A percentile compares a stretch with the other conserved stretches of the same genome.
These are phyloP conservation scores for Agrotis exclamationis DNA, from an alignment of 2,888 invertebrate species.

Conservation along the genomic window DNA sequence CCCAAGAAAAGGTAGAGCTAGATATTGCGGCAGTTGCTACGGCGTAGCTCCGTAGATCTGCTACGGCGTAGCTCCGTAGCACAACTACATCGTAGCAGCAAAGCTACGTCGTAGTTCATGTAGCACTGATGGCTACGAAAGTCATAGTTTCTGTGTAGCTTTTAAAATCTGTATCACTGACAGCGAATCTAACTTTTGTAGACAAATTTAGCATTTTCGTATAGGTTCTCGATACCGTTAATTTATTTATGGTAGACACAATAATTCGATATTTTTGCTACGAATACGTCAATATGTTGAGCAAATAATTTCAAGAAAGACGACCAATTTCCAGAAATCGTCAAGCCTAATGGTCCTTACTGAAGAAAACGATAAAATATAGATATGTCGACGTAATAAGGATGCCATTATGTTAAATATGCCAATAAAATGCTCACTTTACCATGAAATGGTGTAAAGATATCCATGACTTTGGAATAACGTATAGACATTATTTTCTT, in stretches of 20 bases:
- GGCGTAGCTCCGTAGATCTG: background rate
- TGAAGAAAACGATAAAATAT: slow-evolving; percentile 26
- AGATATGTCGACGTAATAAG: slow-evolving; percentile 2
- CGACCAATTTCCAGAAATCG: slow-evolving; percentile 13
- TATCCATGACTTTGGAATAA: slow-evolving; percentile 10
- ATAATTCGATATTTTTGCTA: background rate
- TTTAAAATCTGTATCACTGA: background rate
- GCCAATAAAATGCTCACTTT: slow-evolving; percentile 29
- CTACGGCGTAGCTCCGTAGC: background rate
- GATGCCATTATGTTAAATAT: slow-evolving; percentile 25
- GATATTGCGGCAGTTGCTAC: background rate
- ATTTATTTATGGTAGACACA: background rate
- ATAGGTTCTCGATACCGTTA: background rate
- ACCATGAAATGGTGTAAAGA: slow-evolving; percentile 22
- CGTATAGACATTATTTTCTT: background rate
- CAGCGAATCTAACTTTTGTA: background rate
- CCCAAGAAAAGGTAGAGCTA: background rate
- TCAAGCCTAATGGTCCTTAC: slow-evolving; percentile 7
- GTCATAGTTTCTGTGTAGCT: background rate
- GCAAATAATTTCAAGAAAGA: background rate
- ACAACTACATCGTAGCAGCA: background rate
- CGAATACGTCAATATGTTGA: background rate
- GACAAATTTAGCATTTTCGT: background rate
- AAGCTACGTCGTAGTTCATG: background rate
- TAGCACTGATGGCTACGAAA: slow-evolving; percentile 7